Evolutionary conservation across 2,888 invertebrate genomes (phyloP).

Genomic region (Macropis europaea): DNA sequence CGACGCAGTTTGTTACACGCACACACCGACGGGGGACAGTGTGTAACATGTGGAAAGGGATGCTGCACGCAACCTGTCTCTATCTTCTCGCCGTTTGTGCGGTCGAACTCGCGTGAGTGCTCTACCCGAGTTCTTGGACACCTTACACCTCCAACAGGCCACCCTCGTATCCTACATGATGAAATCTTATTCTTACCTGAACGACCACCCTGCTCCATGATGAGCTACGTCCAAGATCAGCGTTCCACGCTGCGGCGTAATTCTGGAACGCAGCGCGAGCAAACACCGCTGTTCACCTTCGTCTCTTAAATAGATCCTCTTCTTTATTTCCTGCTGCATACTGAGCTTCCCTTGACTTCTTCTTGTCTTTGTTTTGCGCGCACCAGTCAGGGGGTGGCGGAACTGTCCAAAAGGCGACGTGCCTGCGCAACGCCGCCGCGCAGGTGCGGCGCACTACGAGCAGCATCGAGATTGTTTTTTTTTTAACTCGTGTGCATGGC

Average conservation of each 20-base stretch:
- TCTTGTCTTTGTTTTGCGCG: neutral
- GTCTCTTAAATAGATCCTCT: neutral
- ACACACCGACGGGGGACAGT: neutral
- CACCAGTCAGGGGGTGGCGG: too few species aligned
- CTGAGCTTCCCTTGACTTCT: neutral
- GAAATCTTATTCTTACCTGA: constrained; percentile 27
- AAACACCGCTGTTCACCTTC: neutral
- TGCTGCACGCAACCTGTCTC: constrained; percentile 37
- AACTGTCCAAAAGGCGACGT: too few species aligned
- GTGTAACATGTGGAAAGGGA: constrained; percentile 11
- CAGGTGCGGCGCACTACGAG: too few species aligned
- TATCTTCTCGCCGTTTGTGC: constrained; percentile 39
- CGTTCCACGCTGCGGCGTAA: too few species aligned
- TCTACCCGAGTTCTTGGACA: constrained; percentile 5
- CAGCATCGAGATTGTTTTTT: too few species aligned
- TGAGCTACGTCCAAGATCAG: neutral
- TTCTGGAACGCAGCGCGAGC: neutral
- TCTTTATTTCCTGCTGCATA: constrained; percentile 11
- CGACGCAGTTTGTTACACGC: too few species aligned
- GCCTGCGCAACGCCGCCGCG: too few species aligned
- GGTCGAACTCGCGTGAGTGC: constrained; percentile 22
- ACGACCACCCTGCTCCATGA: constrained; percentile 21
- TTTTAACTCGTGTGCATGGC: too few species aligned
- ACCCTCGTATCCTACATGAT: constrained; percentile 23
- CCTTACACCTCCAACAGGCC: constrained; percentile 21